Evolutionary conservation across 1,140 invertebrate species (phyloP).

Genomic region (Aleiodes sp.): DNA sequence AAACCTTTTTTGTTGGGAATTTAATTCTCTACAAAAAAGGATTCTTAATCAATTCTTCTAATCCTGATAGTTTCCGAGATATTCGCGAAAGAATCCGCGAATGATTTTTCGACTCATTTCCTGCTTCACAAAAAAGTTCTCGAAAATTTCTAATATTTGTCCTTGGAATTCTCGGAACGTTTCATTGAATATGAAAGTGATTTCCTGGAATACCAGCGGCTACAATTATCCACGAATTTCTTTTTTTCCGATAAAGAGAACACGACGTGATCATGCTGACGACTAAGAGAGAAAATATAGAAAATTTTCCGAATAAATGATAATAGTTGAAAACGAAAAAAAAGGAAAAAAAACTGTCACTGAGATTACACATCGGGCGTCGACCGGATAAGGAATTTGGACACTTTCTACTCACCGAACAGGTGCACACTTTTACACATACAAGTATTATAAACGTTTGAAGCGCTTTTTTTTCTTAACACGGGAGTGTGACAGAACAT

Average conservation of each 20-base stretch:
- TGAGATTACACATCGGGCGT: conserved; percentile 15
- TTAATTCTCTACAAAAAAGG: no score
- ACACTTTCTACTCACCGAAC: conserved; percentile 57
- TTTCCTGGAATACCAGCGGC: neutral
- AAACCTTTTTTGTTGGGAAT: no score
- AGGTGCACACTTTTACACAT: conserved; percentile 35
- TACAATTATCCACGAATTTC: no score
- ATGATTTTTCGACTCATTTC: no score
- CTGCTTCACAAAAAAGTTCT: no score
- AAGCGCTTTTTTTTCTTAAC: neutral
- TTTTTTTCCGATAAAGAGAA: no score
- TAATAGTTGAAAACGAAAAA: neutral
- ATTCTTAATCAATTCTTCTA: no score
- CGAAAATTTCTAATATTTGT: neutral
- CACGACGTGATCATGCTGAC: no score
- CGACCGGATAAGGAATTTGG: conserved; percentile 52
- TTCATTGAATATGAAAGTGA: conserved; percentile 10
- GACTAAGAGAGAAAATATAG: neutral
- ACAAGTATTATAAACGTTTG: conserved; percentile 16
- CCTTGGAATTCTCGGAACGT: neutral
- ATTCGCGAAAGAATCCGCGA: no score
- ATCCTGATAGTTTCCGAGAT: no score
- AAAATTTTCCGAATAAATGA: neutral
- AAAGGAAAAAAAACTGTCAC: conserved; percentile 17
- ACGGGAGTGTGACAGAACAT: conserved; percentile 8